A percentile compares a stretch with the other conserved stretches of the same genome.
phyloP scores from a whole-genome alignment of 2,888 invertebrate species.

The Apotomis capreana region DNA sequence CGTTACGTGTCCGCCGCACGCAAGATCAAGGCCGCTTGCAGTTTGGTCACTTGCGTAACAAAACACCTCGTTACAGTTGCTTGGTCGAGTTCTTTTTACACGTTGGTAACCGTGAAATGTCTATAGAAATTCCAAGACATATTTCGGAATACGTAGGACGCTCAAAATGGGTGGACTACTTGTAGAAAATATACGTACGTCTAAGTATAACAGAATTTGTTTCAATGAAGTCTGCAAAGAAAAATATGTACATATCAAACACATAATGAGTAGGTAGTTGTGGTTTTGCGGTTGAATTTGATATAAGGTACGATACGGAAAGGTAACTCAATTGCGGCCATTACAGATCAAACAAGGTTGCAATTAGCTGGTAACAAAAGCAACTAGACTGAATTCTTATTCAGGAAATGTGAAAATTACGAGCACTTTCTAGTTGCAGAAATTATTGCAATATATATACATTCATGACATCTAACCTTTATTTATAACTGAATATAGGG shows the following conservation, averaged over 20 bases:
- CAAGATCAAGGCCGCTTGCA: slow-evolving; percentile 63
- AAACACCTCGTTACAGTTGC: slow-evolving; percentile 28
- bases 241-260: too few relatives aligned
- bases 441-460: too few relatives aligned
- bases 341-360: slow-evolving; percentile 2
- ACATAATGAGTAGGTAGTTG: background rate
- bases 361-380: background rate
- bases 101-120: slow-evolving; percentile 13
- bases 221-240: background rate
- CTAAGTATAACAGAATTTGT: background rate
- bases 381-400: too few relatives aligned
- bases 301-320: background rate
- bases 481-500: too few relatives aligned
- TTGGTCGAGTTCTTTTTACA: slow-evolving; percentile 19
- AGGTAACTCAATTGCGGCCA: background rate
- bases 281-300: slow-evolving; percentile 17
- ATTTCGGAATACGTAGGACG: background rate
- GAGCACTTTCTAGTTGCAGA: too few relatives aligned
- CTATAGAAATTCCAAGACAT: slow-evolving; percentile 13
- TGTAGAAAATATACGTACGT: too few relatives aligned
- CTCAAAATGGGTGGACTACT: background rate
- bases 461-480: too few relatives aligned
- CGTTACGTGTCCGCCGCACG: slow-evolving; percentile 11
- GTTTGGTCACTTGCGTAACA: slow-evolving; percentile 46
- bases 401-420: too few relatives aligned